Evolutionary conservation across 2,797 vertebrate species (phyloP).

Genomic region (Mionectes olivaceus): DNA sequence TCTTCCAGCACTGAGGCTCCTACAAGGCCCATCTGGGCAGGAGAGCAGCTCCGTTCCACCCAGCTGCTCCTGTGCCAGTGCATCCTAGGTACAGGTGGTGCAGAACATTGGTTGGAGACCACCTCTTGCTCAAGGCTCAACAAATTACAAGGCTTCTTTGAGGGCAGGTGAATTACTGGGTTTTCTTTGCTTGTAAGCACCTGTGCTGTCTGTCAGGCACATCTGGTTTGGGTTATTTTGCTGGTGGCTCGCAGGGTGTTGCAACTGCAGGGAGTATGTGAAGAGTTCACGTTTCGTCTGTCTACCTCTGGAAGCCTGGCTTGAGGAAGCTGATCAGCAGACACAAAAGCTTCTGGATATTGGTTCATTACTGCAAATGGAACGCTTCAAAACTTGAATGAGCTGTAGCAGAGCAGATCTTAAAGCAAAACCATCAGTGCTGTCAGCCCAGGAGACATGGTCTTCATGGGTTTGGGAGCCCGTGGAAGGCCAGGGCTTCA

Average conservation of each 20-base stretch:
- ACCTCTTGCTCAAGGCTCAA: neutral
- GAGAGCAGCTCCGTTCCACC: neutral
- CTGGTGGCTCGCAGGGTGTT: neutral
- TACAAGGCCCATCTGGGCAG: accelerated
- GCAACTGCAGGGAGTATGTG: neutral
- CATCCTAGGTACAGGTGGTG: neutral
- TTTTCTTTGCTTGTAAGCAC: neutral
- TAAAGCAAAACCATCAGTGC: neutral
- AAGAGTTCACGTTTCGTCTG: neutral
- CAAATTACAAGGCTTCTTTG: neutral
- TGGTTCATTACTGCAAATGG: neutral
- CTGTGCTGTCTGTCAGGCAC: neutral
- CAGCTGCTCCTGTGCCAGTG: neutral
- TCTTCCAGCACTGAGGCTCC: neutral
- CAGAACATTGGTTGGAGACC: neutral
- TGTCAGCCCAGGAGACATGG: neutral
- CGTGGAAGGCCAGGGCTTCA: neutral
- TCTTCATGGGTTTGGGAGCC: neutral
- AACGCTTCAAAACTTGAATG: neutral
- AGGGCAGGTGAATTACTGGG: neutral
- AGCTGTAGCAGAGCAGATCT: neutral
- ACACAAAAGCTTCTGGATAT: neutral
- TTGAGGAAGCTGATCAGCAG: neutral
- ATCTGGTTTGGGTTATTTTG: neutral
- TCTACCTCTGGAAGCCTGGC: neutral